Evolutionary conservation across 2,797 vertebrate genomes (phyloP), one percentile per base, ranked within the genome.

Genomic region (Leuciscus waleckii): DNA sequence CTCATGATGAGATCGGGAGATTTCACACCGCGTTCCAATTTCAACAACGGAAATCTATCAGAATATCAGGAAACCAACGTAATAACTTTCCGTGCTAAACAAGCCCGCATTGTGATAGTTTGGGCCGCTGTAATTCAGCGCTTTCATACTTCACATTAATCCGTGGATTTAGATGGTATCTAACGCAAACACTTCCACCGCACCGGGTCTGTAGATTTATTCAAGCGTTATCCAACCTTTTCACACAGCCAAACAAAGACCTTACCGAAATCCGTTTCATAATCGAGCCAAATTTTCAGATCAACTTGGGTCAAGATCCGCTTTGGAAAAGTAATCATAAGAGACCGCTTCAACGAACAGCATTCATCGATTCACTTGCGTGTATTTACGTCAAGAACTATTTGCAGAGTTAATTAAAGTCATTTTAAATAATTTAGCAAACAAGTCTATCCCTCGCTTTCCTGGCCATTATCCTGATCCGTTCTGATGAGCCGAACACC

Each of bases 11-110:
- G 75, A 75, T 37, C 23, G 4, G 11, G 79, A 85, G 43, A 80
- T 85, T 81, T 83, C 80, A 85, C 58, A 69, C 67, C 19, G 56
- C 26, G n/a, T 61, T 85, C 88, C 85, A 71, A 79, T 89, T 76
- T 80, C 74, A 74, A 71, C 61, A 68, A 54, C 41, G 63, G 84
- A 85, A 87, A 87, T 71, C 75, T 69, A 56, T 86, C 82, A 32
- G 81, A 79, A 81, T 32, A 78, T 70, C 35, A 58, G 65, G 63
- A 58, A 84, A 69, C 19, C 2, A 5, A 14, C 37, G 2, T 5
- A 3, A 70, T 70, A 78, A 70, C 83, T 61, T 43, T 58, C 13
- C 35, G 56, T 29, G n/a, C 74, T 77, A 77, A 84, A 68, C 70
- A 77, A 63, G 69, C 56, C 10, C 49, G 4, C 56, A 11, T 17